phyloP scores from a whole-genome alignment of 2,888 invertebrate species.

The Selenia dentaria region DNA sequence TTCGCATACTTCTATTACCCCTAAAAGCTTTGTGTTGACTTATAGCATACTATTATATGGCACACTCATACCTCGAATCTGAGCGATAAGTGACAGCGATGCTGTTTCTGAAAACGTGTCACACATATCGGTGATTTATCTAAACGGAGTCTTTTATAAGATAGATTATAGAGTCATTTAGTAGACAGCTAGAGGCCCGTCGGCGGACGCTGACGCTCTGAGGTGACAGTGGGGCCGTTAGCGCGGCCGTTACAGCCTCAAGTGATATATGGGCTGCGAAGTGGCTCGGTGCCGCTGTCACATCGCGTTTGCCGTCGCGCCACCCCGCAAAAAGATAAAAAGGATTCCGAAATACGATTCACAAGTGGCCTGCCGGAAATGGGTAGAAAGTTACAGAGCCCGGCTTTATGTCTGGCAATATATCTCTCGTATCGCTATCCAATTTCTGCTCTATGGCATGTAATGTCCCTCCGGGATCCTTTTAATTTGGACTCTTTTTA shows the following conservation, averaged over 20 bases:
- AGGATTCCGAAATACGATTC: slow-evolving; percentile 81
- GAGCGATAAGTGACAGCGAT: background rate
- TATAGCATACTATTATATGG: background rate
- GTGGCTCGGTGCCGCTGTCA: slow-evolving; percentile 81
- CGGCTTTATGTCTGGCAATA: slow-evolving; percentile 79
- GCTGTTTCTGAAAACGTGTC: slow-evolving; percentile 14
- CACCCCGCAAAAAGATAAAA: slow-evolving; percentile 79
- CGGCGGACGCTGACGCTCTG: slow-evolving; percentile 64
- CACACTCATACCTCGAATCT: background rate
- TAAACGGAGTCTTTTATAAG: slow-evolving; percentile 33
- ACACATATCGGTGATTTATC: slow-evolving; percentile 26
- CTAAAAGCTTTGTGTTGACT: too few relatives aligned
- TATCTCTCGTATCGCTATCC: slow-evolving; percentile 80
- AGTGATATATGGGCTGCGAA: slow-evolving; percentile 82
- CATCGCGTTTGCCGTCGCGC: slow-evolving; percentile 69
- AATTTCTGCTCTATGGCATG: slow-evolving; percentile 81
- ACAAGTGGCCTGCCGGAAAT: slow-evolving; percentile 81
- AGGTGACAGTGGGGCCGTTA: slow-evolving; percentile 78
- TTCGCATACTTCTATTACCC: background rate
- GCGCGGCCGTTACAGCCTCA: slow-evolving; percentile 71
- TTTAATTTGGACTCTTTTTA: slow-evolving; percentile 75
- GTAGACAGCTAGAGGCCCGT: slow-evolving; percentile 44
- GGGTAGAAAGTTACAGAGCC: slow-evolving; percentile 78
- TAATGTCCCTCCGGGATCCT: slow-evolving; percentile 73
- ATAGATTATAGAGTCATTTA: slow-evolving; percentile 53